Percentiles rank a stretch among this genome's conserved stretches.
Evolutionary conservation across 2,888 invertebrate species (phyloP).

Genomic region (Eupithecia insigniata): DNA sequence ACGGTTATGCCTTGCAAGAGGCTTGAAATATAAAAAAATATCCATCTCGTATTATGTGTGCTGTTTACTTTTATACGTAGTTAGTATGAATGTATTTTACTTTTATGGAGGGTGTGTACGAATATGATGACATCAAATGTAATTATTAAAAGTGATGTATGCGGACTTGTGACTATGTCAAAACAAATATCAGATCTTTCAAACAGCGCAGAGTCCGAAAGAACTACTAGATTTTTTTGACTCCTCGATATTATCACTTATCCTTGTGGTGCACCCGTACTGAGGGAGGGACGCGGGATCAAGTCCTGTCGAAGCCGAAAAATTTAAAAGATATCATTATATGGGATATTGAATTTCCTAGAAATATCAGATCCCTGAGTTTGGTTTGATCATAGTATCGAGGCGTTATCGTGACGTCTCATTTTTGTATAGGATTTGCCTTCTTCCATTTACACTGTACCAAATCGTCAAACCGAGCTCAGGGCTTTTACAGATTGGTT

Average conservation of each 20-base stretch:
- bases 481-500: neutral
- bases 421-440: neutral
- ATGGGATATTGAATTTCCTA: too few species aligned
- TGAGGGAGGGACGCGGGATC: too few species aligned
- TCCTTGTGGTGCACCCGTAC: too few species aligned
- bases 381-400: neutral
- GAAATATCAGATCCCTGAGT: neutral
- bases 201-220: too few species aligned
- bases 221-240: too few species aligned
- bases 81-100: neutral
- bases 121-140: neutral
- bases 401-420: neutral
- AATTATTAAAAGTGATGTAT: neutral
- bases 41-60: neutral
- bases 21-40: slow-evolving; percentile 2
- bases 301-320: too few species aligned
- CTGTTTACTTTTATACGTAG: neutral
- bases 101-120: neutral
- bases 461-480: too few species aligned
- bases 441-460: too few species aligned
- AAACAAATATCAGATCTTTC: too few species aligned
- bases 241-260: too few species aligned
- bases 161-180: too few species aligned
- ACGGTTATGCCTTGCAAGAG: slow-evolving; percentile 17
- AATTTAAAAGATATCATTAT: too few species aligned